These are phyloP conservation scores for Dendrolimus houi DNA, from an alignment of 2,888 invertebrate genomes.

Conservation along the genomic window DNA sequence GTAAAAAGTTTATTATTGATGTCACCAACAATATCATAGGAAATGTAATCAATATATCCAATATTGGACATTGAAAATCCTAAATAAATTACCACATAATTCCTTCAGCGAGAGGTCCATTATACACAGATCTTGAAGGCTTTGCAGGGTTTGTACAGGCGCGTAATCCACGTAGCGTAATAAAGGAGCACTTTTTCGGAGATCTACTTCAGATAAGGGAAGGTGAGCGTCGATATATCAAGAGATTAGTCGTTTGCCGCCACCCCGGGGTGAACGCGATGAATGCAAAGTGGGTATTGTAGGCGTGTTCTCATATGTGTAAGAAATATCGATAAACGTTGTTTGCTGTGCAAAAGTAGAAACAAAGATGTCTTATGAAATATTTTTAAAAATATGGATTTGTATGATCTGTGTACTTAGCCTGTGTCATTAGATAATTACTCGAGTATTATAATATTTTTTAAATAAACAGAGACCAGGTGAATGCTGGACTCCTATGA, in stretches of 20 bases:
- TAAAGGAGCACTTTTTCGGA: conserved; percentile 63
- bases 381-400: too few relatives aligned
- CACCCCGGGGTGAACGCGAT: conserved; percentile 37
- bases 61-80: neutral
- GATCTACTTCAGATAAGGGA: conserved; percentile 55
- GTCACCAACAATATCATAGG: too few relatives aligned
- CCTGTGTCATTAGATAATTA: too few relatives aligned
- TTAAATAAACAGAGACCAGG: too few relatives aligned
- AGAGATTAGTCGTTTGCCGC: conserved; percentile 67
- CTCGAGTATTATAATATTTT: too few relatives aligned
- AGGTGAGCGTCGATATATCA: conserved; percentile 71
- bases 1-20: too few relatives aligned
- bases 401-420: too few relatives aligned
- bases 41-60: too few relatives aligned
- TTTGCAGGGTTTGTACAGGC: conserved; percentile 26
- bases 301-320: conserved; percentile 17
- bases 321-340: neutral
- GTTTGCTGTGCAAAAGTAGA: too few relatives aligned
- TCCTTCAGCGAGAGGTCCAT: conserved; percentile 13
- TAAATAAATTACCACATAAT: conserved; percentile 10
- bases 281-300: conserved; percentile 56
- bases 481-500: too few relatives aligned
- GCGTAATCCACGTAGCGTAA: conserved; percentile 46
- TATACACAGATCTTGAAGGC: conserved; percentile 24
- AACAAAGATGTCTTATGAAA: too few relatives aligned